These are phyloP conservation scores for Crypturellus undulatus DNA, from an alignment of 2,113 vertebrate species.

Conservation along the genomic window DNA sequence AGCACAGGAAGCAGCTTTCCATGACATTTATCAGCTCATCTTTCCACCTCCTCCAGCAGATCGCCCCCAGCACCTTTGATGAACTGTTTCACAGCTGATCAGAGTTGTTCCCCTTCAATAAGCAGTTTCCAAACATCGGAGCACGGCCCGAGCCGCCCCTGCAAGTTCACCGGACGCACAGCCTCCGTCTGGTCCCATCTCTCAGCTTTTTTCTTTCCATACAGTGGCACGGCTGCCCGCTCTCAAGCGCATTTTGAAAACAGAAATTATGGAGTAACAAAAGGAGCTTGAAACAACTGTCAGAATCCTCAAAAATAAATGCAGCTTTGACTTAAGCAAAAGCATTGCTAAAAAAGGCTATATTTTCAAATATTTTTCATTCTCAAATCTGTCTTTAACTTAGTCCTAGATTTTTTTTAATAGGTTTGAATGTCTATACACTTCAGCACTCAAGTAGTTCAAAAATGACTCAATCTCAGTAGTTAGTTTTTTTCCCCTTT, in stretches of 20 bases:
- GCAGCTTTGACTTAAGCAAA: neutral
- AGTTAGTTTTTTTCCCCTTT: neutral
- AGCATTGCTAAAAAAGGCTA: neutral
- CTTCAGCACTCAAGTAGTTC: neutral
- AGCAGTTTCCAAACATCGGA: neutral
- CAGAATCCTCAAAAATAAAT: neutral
- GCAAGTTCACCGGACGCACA: neutral
- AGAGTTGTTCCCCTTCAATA: neutral
- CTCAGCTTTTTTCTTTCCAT: neutral
- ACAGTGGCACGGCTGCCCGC: neutral
- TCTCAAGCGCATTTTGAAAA: neutral
- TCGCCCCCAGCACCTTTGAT: neutral
- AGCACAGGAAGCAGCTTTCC: neutral
- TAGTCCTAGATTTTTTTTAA: neutral
- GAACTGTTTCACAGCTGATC: neutral
- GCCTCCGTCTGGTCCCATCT: neutral
- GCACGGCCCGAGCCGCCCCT: neutral
- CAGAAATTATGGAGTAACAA: neutral
- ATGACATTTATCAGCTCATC: neutral
- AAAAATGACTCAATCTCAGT: neutral
- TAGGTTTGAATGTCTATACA: neutral
- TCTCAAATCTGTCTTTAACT: neutral
- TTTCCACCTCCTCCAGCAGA: neutral
- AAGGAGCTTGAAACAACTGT: neutral
- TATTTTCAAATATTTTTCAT: neutral